Evolutionary conservation across 2,797 vertebrate genomes (phyloP).

Genomic region (Sphaeramia orbicularis): DNA sequence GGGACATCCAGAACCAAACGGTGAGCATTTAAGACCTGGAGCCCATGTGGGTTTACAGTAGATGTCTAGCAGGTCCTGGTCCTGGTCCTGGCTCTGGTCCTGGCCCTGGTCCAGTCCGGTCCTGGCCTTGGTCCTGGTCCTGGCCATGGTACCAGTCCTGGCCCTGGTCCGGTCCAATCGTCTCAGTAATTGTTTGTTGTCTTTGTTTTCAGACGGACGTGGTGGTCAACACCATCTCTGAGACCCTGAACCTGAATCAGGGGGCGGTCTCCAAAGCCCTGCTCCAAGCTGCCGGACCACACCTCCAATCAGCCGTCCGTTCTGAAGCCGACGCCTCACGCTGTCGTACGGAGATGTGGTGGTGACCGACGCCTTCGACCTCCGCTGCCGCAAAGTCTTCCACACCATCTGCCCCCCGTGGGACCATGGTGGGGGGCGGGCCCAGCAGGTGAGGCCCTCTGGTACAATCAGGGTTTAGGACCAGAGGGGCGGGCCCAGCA

Average conservation of each 20-base stretch:
- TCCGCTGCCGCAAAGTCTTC: slow-evolving; percentile 82
- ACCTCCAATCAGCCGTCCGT: slow-evolving; percentile 79
- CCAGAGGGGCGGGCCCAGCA: too few relatives aligned
- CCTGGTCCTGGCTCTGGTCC: too few relatives aligned
- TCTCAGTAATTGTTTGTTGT: too few relatives aligned
- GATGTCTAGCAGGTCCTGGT: too few relatives aligned
- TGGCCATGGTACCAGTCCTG: too few relatives aligned
- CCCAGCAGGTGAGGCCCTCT: slow-evolving; percentile 77
- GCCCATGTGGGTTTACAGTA: too few relatives aligned
- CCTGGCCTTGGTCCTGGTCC: too few relatives aligned
- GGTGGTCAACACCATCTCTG: slow-evolving; percentile 88
- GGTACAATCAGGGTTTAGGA: too few relatives aligned
- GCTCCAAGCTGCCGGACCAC: slow-evolving; percentile 81
- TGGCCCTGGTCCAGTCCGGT: too few relatives aligned
- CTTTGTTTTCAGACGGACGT: slow-evolving; percentile 87
- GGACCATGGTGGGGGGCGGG: slow-evolving; percentile 25
- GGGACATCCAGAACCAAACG: slow-evolving; percentile 81
- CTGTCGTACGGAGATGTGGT: slow-evolving; percentile 67
- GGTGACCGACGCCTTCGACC: slow-evolving; percentile 79
- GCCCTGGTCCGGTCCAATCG: too few relatives aligned
- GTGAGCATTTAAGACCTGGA: slow-evolving; percentile 82
- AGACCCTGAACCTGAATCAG: slow-evolving; percentile 74
- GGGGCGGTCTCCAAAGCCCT: slow-evolving; percentile 88
- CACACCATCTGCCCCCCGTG: slow-evolving; percentile 84
- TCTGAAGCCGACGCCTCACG: accelerated